Conservation (phyloP, 1,140 invertebrate species). For the Uloborus diversus region DNA sequence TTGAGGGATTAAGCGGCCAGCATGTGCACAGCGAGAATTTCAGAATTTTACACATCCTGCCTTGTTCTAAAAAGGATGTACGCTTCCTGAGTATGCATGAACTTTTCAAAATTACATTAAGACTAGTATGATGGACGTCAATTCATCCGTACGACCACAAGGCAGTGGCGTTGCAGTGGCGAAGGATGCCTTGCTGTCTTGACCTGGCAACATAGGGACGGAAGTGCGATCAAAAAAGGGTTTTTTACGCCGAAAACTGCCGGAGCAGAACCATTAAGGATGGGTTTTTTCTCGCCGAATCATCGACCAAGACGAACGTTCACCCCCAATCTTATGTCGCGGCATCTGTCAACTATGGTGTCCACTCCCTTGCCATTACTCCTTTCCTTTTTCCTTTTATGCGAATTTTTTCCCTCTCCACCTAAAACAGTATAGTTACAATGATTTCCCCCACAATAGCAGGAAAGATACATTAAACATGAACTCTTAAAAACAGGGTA, state of each 20-base stretch:
- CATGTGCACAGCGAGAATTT: too few relatives aligned
- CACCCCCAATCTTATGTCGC: slow-evolving; percentile 28
- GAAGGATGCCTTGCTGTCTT: slow-evolving; percentile 28
- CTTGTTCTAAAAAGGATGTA: slow-evolving; percentile 23
- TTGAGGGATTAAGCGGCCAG: too few relatives aligned
- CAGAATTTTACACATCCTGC: too few relatives aligned
- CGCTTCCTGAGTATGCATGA: slow-evolving; percentile 13
- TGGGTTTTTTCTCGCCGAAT: slow-evolving; percentile 39
- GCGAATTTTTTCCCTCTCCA: background rate
- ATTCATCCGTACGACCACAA: slow-evolving; percentile 1
- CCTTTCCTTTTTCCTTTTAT: slow-evolving; percentile 14
- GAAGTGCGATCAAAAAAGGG: slow-evolving; percentile 42
- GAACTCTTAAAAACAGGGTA: too few relatives aligned
- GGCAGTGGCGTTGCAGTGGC: background rate
- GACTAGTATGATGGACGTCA: slow-evolving; percentile 21
- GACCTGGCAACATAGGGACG: slow-evolving; percentile 42
- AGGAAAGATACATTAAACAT: too few relatives aligned
- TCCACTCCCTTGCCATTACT: slow-evolving; percentile 52
- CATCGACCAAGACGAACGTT: slow-evolving; percentile 51
- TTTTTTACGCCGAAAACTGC: slow-evolving; percentile 51
- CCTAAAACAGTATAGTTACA: too few relatives aligned
- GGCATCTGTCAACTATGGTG: slow-evolving; percentile 42
- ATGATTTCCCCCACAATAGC: too few relatives aligned
- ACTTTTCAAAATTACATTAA: slow-evolving; percentile 4
- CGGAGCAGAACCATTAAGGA: slow-evolving; percentile 54